phyloP scores from a whole-genome alignment of 2,113 vertebrate species.

The Irena cyanogastra region DNA sequence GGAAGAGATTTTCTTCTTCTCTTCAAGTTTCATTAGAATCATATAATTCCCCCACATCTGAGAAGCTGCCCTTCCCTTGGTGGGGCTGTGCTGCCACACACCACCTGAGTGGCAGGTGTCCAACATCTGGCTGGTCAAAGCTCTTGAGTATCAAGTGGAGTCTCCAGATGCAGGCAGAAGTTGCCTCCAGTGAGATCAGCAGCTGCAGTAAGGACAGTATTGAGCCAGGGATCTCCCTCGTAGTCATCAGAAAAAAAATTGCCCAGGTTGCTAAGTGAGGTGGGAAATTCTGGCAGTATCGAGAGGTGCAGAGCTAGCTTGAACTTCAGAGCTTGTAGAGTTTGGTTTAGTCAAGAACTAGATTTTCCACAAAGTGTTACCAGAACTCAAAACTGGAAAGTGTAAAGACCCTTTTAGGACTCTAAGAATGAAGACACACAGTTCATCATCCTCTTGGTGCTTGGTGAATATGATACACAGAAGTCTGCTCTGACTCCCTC shows the following conservation, averaged over 20 bases:
- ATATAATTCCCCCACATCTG: background rate
- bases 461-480: background rate
- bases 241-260: background rate
- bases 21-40: background rate
- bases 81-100: background rate
- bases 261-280: background rate
- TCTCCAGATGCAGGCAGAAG: background rate
- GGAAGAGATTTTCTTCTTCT: background rate
- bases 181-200: background rate
- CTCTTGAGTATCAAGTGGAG: background rate
- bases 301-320: background rate
- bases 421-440: background rate
- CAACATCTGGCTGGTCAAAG: background rate
- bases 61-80: background rate
- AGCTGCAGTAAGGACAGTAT: accelerated
- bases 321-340: background rate
- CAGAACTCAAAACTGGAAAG: background rate
- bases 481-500: background rate
- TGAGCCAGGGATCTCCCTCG: background rate
- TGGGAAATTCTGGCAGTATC: background rate
- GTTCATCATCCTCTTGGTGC: background rate
- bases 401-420: background rate
- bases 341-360: background rate
- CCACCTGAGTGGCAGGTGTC: background rate
- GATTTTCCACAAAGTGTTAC: background rate